Evolutionary conservation across 92 coral and sea anemone species (phyloP), one percentile per base, ranked within the genome.

Genomic region (Bergia puertoricense): DNA sequence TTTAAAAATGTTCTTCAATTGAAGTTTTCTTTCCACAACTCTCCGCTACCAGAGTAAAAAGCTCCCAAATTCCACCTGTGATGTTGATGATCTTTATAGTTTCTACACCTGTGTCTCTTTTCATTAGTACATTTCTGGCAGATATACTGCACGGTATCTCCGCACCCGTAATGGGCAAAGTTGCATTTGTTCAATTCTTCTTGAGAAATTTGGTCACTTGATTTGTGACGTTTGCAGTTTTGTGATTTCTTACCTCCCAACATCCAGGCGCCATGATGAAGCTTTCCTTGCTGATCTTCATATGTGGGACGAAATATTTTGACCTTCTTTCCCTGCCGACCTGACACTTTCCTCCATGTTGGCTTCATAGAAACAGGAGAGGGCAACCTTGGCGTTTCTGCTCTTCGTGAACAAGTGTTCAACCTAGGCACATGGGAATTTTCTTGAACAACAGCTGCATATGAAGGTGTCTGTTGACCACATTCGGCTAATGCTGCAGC

Each of bases 261-360:
- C 39, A 90, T 92, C 20, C 66, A 43, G 6, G 92, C 86, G 16
- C 94, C 94, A 65, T 92, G 94, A 57, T 92, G 94, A 45, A 92
- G 57, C 75, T 50, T 84, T 48, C 91, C 94, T 8, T 20, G 48
- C 23, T 43, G 41, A 56, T 88, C 92, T 22, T 86, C 88, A 72
- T 38, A 59, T 41, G 30, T 72, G 9, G 89, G 85, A 5, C 36
- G 42, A 68, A 92, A 92, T 2, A 45, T 41, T 46, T 66, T 67
- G 15, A 56, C 67, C 37, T 88, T 30, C n/a, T 42, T 65, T 57
- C 83, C 90, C 22, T 44, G 78, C 8, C 50, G 51, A 1, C 94
- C 91, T 54, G 57, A 46, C 22, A 68, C 81, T 57, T 59, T 44
- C 36, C 72, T 76, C 86, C 65, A 59, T 30, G 30, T 42, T 81